These are phyloP conservation scores for Chymomyza procnemis DNA, from an alignment of 2,888 invertebrate genomes.

Conservation along the genomic window DNA sequence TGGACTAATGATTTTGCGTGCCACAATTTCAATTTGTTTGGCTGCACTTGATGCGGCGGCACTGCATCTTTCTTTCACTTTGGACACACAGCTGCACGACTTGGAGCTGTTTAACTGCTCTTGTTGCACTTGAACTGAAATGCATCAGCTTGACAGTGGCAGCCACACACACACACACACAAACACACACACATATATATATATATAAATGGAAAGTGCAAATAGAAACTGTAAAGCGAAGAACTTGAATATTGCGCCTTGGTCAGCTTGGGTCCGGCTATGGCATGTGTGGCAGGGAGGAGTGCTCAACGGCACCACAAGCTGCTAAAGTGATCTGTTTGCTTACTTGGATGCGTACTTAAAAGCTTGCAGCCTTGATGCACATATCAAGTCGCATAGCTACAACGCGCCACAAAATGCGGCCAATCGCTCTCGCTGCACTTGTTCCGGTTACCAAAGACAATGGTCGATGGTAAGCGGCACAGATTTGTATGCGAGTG, in stretches of 20 bases:
- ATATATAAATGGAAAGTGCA: conserved; percentile 67
- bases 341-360: conserved; percentile 6
- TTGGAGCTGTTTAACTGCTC: background rate
- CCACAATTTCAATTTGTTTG: conserved; percentile 69
- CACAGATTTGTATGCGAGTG: background rate
- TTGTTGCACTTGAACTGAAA: conserved; percentile 69
- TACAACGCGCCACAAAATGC: background rate
- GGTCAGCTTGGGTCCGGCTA: conserved; percentile 21
- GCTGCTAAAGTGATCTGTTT: conserved; percentile 20
- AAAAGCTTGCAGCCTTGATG: background rate
- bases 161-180: conserved; percentile 12
- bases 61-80: conserved; percentile 11
- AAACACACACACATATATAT: conserved; percentile 6
- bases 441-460: background rate
- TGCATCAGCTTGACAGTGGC: conserved; percentile 48
- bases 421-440: background rate
- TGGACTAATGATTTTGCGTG: conserved; percentile 64
- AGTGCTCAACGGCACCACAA: conserved; percentile 12
- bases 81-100: background rate
- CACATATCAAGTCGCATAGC: background rate
- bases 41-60: conserved; percentile 49
- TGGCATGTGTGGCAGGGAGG: conserved; percentile 22
- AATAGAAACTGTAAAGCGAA: conserved; percentile 55
- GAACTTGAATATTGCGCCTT: conserved; percentile 8
- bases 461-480: too few relatives aligned